Base-by-base conservation (phyloP, 2,888 invertebrate species). In the Seladonia tumulorum region DNA sequence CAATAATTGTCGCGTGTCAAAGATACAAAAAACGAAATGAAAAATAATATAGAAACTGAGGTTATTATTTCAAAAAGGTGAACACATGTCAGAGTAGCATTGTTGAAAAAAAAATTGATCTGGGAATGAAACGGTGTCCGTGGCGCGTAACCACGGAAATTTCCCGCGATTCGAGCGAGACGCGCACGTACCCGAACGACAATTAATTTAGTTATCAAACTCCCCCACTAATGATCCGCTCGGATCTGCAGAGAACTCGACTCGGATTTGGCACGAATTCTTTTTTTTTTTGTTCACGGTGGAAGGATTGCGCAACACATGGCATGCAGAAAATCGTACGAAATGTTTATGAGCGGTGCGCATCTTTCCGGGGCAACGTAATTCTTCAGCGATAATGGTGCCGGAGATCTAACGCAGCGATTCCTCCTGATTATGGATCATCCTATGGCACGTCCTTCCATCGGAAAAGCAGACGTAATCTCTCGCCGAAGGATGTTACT, bases 361-460 rank as follows among this genome's bases (percentile, higher is more conserved):
- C 72, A 57, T 75, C 63, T 70, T 75, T 75, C 79, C 68, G 75
- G 78, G 39, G 74, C 88, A 72, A 72, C 77, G 70, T 82, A 87
- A 83, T n/a, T n/a, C 79, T 80, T 72, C 57, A 49, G 57, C 39
- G 77, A 83, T 87, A 87, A 73, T 70, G 47, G 39, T 76, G 45
- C 63, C 35, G 16, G 14, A 78, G 75, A 79, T 82, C 80, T 53
- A 79, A 77, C 29, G 25, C 35, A 3, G 39, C 35, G 74, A 85
- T 87, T 78, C 45, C 45, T 57, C 29, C 63, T 68, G n/a, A 60
- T 60, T 79, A 53, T 35, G 49, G 49, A 57, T 63, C 16, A 35
- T 82, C 57, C 45, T 53, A 7, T n/a, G 35, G 22, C 53, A 22
- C n/a, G 60, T 53, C 60, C 49, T 80, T 79, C 75, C 22, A 18